These are phyloP conservation scores for Clamator glandarius DNA, from an alignment of 2,797 vertebrate species.

Conservation along the genomic window DNA sequence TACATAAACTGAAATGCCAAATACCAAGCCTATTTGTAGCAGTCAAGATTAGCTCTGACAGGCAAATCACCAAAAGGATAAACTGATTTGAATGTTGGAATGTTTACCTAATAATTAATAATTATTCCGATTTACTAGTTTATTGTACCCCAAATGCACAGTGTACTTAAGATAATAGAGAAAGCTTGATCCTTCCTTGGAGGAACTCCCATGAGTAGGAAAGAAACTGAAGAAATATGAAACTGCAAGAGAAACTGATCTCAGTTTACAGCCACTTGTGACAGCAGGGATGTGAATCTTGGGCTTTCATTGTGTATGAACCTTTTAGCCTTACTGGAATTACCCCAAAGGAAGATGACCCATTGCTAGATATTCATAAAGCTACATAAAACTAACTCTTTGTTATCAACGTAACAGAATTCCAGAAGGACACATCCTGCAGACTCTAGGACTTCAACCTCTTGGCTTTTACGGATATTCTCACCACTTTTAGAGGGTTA, in stretches of 20 bases:
- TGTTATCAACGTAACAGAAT: neutral
- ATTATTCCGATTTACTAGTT: neutral
- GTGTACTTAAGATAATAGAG: neutral
- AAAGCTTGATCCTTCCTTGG: neutral
- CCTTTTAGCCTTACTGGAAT: neutral
- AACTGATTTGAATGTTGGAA: neutral
- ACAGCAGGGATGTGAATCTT: neutral
- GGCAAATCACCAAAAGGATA: neutral
- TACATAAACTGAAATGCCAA: slow-evolving; percentile 55
- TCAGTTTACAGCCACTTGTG: neutral
- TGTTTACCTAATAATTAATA: neutral
- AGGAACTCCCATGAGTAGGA: neutral
- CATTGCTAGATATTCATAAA: neutral
- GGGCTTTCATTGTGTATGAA: neutral
- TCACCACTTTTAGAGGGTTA: neutral
- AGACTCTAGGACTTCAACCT: neutral
- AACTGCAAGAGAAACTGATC: neutral
- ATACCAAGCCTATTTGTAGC: slow-evolving; percentile 61
- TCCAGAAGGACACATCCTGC: neutral
- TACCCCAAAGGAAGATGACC: neutral
- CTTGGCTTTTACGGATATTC: neutral
- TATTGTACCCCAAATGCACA: neutral
- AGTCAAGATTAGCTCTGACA: slow-evolving; percentile 32
- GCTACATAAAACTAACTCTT: neutral
- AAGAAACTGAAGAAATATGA: neutral